Percentiles rank a stretch among this genome's conserved stretches.
Conservation (phyloP, 2,113 vertebrate genomes). For the Triplophysa siluroides region DNA sequence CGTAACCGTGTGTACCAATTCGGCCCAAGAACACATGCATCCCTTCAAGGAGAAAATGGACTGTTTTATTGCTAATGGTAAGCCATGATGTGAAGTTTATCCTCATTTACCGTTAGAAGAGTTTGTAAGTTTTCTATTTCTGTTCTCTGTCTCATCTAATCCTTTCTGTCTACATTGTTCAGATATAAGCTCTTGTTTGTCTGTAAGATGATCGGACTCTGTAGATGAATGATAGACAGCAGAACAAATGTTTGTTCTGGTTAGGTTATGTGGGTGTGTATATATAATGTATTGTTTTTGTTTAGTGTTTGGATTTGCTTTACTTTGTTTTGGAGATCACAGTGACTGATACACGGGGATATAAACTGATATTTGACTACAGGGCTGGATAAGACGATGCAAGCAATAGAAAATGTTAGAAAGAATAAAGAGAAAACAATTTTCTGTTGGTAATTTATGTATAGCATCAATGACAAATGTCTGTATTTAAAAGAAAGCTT, state of each 20-base stretch:
- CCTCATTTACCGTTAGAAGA: not conserved
- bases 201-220: not conserved
- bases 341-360: not conserved
- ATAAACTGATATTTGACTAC: constrained; percentile 1
- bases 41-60: constrained; percentile 92
- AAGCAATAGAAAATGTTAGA: not conserved
- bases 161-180: constrained; percentile 12
- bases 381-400: not conserved
- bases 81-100: constrained; percentile 42
- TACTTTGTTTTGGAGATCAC: constrained; percentile 30
- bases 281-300: too few species aligned
- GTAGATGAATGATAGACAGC: not conserved
- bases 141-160: constrained; percentile 7
- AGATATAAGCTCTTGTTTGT: constrained; percentile 9
- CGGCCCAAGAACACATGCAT: constrained; percentile 85
- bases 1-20: constrained; percentile 80
- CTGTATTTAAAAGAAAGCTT: not conserved
- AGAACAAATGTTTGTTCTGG: constrained; percentile 16
- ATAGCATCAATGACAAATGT: not conserved
- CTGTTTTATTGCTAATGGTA: constrained; percentile 86
- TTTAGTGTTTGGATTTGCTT: constrained; percentile 11
- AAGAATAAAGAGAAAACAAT: not conserved
- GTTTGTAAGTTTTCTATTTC: not conserved
- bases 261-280: not conserved
- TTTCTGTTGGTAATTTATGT: not conserved